Conservation (phyloP, 1,140 invertebrate genomes). For the Drosophila mojavensis region DNA sequence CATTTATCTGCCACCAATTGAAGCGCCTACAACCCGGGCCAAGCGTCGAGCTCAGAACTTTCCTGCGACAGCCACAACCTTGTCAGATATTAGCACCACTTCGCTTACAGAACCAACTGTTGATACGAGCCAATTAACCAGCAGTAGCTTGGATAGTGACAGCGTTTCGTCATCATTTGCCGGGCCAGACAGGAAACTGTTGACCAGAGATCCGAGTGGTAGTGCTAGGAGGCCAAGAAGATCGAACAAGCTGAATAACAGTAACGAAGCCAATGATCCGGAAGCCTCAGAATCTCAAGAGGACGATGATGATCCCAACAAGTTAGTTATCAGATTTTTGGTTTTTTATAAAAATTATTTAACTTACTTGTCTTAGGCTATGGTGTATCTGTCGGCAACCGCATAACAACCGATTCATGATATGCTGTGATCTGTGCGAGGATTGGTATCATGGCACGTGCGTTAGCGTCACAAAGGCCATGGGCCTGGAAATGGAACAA, state of each 20-base stretch:
- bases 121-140: conserved; percentile 48
- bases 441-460: conserved; percentile 99
- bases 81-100: conserved; percentile 41
- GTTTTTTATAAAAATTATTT: neutral
- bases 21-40: conserved; percentile 89
- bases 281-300: conserved; percentile 89
- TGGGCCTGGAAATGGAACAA: conserved; percentile 95
- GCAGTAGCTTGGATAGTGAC: conserved; percentile 47
- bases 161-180: conserved; percentile 10
- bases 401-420: conserved; percentile 98
- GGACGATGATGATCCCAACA: conserved; percentile 95
- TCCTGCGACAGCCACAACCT: conserved; percentile 14
- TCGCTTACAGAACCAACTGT: conserved; percentile 41
- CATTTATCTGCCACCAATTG: conserved; percentile 90
- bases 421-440: conserved; percentile 97
- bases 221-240: conserved; percentile 33
- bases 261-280: conserved; percentile 81
- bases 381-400: conserved; percentile 98
- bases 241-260: conserved; percentile 49
- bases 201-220: conserved; percentile 29
- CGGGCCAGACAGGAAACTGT: conserved; percentile 1
- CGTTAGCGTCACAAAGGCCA: conserved; percentile 95
- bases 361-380: conserved; percentile 85
- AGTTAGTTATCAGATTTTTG: conserved; percentile 46
- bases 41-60: conserved; percentile 79